Percentiles rank a stretch among this genome's conserved stretches.
Conservation (phyloP, 2,797 vertebrate species). For the Falco peregrinus region DNA sequence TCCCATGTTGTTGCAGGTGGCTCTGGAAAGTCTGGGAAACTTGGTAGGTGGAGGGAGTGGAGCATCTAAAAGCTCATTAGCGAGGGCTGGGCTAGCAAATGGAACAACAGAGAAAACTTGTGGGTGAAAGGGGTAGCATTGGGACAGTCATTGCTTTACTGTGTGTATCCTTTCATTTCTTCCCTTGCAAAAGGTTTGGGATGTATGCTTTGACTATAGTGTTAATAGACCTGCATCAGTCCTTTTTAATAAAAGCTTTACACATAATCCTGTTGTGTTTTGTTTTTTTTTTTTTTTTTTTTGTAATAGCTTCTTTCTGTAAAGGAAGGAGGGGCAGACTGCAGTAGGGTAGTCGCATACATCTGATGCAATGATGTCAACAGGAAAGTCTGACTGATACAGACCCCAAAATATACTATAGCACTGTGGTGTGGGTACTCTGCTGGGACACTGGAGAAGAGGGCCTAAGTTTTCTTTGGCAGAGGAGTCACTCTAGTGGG, state of each 20-base stretch:
- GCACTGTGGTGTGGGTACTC: neutral
- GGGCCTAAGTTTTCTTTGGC: neutral
- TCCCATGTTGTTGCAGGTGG: slow-evolving; percentile 50
- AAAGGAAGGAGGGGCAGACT: neutral
- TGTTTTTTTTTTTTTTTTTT: neutral
- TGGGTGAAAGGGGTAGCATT: neutral
- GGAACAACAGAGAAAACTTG: neutral
- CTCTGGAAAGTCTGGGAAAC: slow-evolving; percentile 20
- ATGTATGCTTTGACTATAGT: neutral
- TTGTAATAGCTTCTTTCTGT: neutral
- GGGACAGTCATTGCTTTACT: neutral
- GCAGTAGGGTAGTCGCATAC: rapidly evolving
- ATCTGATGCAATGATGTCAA: neutral
- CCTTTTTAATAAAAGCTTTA: neutral
- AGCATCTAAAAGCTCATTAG: neutral
- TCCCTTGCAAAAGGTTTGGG: neutral
- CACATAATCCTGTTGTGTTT: neutral
- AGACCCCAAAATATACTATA: neutral
- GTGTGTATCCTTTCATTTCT: neutral
- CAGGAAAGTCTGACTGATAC: neutral
- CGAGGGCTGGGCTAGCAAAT: neutral
- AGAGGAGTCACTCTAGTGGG: neutral
- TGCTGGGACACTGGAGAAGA: neutral
- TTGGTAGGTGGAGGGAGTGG: slow-evolving; percentile 26
- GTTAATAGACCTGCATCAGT: neutral